Base-by-base conservation (phyloP, 2,797 vertebrate genomes). In the Somateria mollissima region DNA sequence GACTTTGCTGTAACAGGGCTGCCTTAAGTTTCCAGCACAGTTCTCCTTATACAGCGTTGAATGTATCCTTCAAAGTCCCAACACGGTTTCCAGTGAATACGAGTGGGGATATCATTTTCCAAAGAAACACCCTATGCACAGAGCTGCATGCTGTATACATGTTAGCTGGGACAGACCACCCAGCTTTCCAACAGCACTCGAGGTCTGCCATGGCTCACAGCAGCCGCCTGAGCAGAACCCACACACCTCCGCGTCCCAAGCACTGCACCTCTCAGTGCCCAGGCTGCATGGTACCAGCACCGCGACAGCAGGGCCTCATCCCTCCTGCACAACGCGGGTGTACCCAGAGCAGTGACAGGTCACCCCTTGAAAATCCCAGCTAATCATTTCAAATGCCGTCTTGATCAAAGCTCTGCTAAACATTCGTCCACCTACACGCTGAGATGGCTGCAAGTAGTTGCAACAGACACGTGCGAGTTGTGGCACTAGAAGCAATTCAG, bases 201-300 rank as follows among this genome's bases (percentile, higher is more conserved):
- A 17, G 47, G 32, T 21, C 57, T 80, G 69, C 61, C 13, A 3
- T 1, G 0, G 25, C 49, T 28, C 83, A 10, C 11, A 11, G 10
- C 24, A 6, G 73, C 17, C 65, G 78, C 54, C 91, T 74, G 49
- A 65, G 75, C 72, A 61, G 81, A 25, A 69, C 30, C 37, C 62
- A 47, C 65, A 65, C 54, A 19, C 1, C 4, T 25, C 24, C 28
- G 39, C 13, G 17, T 54, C 41, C 17, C 51, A 22, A 78, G 56
- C 36, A 51, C 37, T 0, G 0, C 24, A 54, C 9, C n/a, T 77
- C 28, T 49, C 53, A 62, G 32, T 13, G 10, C 6, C 8, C 6
- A 6, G 81, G 39, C 77, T 51, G 37, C 14, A 28, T 57, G 24
- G 34, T 28, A 45, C 0, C 18, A 51, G 37, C 64, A 36, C 24